Percentiles rank a stretch among this genome's conserved stretches.
Evolutionary conservation across 2,888 invertebrate species (phyloP).

Genomic region (Nemapogon koenigi): DNA sequence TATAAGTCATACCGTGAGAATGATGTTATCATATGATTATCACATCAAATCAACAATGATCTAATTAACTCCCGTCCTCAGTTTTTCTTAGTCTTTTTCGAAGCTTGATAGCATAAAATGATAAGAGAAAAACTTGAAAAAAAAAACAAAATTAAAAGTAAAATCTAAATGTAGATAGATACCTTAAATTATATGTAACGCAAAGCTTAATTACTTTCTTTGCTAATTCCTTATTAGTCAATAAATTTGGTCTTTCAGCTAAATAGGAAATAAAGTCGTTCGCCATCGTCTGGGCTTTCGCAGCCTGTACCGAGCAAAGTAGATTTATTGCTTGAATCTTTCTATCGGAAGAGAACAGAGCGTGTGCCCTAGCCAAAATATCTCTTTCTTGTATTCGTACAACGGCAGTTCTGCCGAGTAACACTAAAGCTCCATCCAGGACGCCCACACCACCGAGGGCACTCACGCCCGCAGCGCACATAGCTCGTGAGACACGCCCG

Average conservation of each 20-base stretch:
- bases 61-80: no score
- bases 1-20: no score
- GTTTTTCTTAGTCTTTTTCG: no score
- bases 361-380: slow-evolving; percentile 56
- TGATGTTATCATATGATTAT: no score
- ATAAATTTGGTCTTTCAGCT: slow-evolving; percentile 36
- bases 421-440: slow-evolving; percentile 60
- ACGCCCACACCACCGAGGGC: slow-evolving; percentile 54
- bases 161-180: no score
- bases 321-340: slow-evolving; percentile 47
- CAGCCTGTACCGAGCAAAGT: slow-evolving; percentile 32
- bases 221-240: slow-evolving; percentile 39
- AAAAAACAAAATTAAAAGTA: no score
- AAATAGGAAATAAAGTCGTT: slow-evolving; percentile 31
- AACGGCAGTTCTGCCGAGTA: slow-evolving; percentile 46
- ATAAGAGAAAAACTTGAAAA: no score
- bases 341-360: slow-evolving; percentile 67
- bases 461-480: slow-evolving; percentile 64
- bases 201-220: slow-evolving; percentile 43
- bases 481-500: slow-evolving; percentile 81
- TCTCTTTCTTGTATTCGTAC: slow-evolving; percentile 69
- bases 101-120: no score
- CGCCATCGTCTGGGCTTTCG: slow-evolving; percentile 32
- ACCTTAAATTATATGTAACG: slow-evolving; percentile 41
- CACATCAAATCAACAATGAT: no score